Conservation (phyloP, 1,140 invertebrate genomes). For the Drosophila erecta region DNA sequence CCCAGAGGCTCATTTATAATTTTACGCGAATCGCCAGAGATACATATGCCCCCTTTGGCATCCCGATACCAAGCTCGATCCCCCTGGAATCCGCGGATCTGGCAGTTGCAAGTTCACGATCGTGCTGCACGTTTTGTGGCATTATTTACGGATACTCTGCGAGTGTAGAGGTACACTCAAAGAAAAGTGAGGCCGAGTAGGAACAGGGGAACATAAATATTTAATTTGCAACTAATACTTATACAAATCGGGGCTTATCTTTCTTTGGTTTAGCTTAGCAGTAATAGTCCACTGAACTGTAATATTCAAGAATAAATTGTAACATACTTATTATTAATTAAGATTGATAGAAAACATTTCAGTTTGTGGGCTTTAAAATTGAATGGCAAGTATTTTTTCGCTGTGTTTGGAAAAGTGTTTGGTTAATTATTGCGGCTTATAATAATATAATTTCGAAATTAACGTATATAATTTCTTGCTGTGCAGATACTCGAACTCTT, state of each 20-base stretch:
- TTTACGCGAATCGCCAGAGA: conserved; percentile 63
- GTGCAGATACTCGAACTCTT: neutral
- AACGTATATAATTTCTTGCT: neutral
- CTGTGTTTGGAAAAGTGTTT: too few relatives aligned
- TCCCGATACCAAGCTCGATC: neutral
- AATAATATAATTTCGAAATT: neutral
- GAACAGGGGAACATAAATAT: too few relatives aligned
- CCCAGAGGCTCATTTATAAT: conserved; percentile 71
- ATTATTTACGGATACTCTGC: conserved; percentile 65
- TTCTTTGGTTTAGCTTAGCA: too few relatives aligned
- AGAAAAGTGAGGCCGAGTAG: neutral
- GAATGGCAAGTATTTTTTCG: too few relatives aligned
- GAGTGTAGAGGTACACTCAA: conserved; percentile 4
- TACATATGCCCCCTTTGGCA: conserved; percentile 1
- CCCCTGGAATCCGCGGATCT: neutral
- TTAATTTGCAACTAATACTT: too few relatives aligned
- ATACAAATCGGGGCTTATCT: too few relatives aligned
- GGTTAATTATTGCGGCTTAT: too few relatives aligned
- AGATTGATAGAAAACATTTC: too few relatives aligned
- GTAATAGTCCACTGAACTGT: too few relatives aligned
- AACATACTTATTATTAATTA: too few relatives aligned
- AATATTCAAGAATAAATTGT: too few relatives aligned
- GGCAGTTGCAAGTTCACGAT: conserved; percentile 57
- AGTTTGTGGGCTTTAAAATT: too few relatives aligned
- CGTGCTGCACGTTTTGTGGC: conserved; percentile 72